These are phyloP conservation scores for Acarapis woodi DNA, from an alignment of 1,140 invertebrate species.

Conservation along the genomic window DNA sequence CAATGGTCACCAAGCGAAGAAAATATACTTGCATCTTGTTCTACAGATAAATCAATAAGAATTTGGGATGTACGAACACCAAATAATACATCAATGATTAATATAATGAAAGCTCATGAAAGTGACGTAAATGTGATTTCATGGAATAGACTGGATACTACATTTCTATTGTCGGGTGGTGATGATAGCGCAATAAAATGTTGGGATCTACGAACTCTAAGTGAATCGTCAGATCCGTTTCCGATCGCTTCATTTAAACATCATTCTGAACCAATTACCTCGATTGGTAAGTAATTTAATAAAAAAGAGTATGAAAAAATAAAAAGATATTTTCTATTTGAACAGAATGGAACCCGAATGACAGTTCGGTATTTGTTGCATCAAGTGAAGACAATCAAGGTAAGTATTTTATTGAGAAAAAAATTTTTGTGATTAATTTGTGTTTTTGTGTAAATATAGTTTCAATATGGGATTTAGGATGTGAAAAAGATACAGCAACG, in stretches of 20 bases:
- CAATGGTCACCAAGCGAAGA: constrained; percentile 93
- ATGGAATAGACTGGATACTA: constrained; percentile 67
- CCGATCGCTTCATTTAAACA: constrained; percentile 74
- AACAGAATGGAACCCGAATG: constrained; percentile 89
- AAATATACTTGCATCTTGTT: constrained; percentile 72
- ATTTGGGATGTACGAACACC: constrained; percentile 48
- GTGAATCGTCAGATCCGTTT: constrained; percentile 14
- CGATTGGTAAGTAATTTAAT: too few species aligned
- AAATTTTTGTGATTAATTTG: too few species aligned
- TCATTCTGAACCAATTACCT: constrained; percentile 60
- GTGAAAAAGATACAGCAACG: constrained; percentile 33
- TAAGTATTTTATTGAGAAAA: too few species aligned
- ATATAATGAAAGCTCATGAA: constrained; percentile 52
- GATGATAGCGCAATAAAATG: constrained; percentile 80
- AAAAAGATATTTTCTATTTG: too few species aligned
- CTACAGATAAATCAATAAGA: constrained; percentile 47
- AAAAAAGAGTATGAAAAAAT: constrained; percentile 29
- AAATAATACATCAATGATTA: constrained; percentile 66
- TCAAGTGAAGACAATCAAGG: constrained; percentile 79
- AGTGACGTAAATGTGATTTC: constrained; percentile 89
- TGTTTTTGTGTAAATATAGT: too few species aligned
- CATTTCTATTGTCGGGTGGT: constrained; percentile 66
- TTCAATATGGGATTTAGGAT: constrained; percentile 82
- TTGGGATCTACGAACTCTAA: constrained; percentile 77
- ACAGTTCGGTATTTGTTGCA: constrained; percentile 69